These are phyloP conservation scores for Phycodurus eques DNA, from an alignment of 2,113 vertebrate genomes.

Conservation along the genomic window DNA sequence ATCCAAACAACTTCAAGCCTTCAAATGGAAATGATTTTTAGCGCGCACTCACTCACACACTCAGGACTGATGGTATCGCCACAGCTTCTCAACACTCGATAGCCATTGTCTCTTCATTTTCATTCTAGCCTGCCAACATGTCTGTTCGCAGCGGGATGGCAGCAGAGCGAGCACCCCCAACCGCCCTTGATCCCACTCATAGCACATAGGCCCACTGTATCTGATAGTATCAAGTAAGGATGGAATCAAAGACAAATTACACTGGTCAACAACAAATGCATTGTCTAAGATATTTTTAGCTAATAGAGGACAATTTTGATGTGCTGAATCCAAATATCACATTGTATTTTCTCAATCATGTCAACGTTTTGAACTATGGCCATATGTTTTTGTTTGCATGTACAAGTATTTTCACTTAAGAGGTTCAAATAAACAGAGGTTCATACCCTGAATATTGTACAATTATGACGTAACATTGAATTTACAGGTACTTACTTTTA, in stretches of 20 bases:
- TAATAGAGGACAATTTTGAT: no score
- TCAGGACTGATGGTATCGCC: constrained; percentile 48
- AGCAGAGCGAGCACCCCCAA: not conserved
- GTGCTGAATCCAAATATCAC: no score
- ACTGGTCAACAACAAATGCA: no score
- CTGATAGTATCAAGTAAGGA: not conserved
- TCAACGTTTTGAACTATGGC: no score
- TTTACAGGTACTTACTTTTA: no score
- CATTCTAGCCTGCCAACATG: constrained; percentile 70
- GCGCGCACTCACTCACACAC: constrained; percentile 48
- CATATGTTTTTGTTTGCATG: no score
- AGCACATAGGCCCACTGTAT: not conserved
- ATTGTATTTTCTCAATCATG: no score
- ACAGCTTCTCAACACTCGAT: constrained; percentile 57
- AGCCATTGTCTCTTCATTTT: constrained; percentile 64
- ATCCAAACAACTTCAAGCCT: constrained; percentile 75
- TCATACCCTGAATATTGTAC: no score
- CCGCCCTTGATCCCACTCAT: not conserved
- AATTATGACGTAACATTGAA: no score
- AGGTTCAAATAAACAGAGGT: no score
- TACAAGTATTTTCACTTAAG: no score
- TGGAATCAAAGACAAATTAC: not conserved
- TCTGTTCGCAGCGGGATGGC: constrained; percentile 64
- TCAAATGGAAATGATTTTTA: constrained; percentile 68
- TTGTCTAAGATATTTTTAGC: no score